Evolutionary conservation across 2,113 vertebrate species (phyloP).

Genomic region (Siniperca knerii): DNA sequence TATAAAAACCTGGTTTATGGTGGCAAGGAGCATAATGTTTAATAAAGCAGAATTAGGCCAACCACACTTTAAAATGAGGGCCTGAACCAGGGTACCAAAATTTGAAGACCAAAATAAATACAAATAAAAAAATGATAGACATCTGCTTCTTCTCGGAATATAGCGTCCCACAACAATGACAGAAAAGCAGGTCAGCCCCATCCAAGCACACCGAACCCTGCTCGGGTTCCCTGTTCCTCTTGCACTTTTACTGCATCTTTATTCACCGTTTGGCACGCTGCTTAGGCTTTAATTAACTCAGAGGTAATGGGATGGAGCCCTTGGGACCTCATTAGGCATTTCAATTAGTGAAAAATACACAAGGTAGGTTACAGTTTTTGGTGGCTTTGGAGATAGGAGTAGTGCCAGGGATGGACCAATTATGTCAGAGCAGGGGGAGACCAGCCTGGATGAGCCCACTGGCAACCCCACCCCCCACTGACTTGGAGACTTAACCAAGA

Average conservation of each 20-base stretch:
- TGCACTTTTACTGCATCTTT: constrained; percentile 81
- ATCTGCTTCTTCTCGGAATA: constrained; percentile 82
- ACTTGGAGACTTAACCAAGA: background rate
- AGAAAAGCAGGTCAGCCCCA: constrained; percentile 82
- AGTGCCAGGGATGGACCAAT: constrained; percentile 82
- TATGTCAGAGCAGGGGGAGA: constrained; percentile 55
- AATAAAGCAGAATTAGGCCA: constrained; percentile 82
- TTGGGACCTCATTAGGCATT: constrained; percentile 89
- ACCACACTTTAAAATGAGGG: constrained; percentile 80
- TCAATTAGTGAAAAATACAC: constrained; percentile 87
- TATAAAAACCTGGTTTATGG: constrained; percentile 58
- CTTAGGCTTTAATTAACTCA: constrained; percentile 84
- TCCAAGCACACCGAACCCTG: constrained; percentile 55
- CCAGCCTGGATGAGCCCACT: constrained; percentile 48
- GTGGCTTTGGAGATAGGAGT: constrained; percentile 79
- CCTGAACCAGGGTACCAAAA: constrained; percentile 72
- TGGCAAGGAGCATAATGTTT: constrained; percentile 78
- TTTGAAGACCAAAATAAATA: constrained; percentile 78
- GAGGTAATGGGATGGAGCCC: constrained; percentile 87
- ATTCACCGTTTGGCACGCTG: constrained; percentile 82
- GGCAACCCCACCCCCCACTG: background rate
- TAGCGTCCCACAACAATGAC: constrained; percentile 79
- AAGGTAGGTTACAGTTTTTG: constrained; percentile 84
- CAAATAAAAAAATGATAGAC: constrained; percentile 83
- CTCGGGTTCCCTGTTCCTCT: constrained; percentile 61